Evolutionary conservation across 2,797 vertebrate species (phyloP).

Genomic region (Myotis planiceps): DNA sequence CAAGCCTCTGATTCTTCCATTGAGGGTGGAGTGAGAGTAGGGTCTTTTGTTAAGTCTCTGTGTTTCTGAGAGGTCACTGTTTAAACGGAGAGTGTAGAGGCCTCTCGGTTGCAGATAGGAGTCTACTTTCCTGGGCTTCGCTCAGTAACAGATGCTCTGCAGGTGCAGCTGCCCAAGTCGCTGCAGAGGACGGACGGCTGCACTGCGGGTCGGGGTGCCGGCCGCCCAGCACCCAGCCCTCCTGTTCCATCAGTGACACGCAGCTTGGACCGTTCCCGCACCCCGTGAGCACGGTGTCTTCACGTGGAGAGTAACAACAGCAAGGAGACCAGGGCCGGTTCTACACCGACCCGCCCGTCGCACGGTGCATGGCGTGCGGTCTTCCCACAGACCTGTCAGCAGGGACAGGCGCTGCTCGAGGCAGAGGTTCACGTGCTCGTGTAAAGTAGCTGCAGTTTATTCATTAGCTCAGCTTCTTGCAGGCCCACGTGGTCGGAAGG

Average conservation of each 20-base stretch:
- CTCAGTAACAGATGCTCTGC: no score
- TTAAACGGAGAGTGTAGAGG: neutral
- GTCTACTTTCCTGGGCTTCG: no score
- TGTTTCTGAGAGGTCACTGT: neutral
- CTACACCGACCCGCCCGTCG: no score
- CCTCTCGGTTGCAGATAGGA: neutral
- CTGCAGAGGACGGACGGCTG: no score
- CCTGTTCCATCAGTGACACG: no score
- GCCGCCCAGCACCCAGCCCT: no score
- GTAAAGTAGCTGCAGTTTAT: conserved; percentile 17
- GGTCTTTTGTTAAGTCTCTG: neutral
- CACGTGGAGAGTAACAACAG: no score
- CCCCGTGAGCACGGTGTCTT: no score
- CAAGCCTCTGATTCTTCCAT: neutral
- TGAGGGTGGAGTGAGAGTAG: neutral
- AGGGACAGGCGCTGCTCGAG: neutral
- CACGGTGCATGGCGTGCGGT: neutral
- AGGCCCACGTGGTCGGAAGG: neutral
- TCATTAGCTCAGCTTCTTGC: neutral
- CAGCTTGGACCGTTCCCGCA: no score
- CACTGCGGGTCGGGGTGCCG: no score
- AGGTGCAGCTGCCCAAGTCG: no score
- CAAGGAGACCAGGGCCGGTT: no score
- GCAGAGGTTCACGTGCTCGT: neutral
- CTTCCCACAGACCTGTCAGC: neutral